Base-by-base conservation (phyloP, 2,797 vertebrate species). In the Onychomys torridus region DNA sequence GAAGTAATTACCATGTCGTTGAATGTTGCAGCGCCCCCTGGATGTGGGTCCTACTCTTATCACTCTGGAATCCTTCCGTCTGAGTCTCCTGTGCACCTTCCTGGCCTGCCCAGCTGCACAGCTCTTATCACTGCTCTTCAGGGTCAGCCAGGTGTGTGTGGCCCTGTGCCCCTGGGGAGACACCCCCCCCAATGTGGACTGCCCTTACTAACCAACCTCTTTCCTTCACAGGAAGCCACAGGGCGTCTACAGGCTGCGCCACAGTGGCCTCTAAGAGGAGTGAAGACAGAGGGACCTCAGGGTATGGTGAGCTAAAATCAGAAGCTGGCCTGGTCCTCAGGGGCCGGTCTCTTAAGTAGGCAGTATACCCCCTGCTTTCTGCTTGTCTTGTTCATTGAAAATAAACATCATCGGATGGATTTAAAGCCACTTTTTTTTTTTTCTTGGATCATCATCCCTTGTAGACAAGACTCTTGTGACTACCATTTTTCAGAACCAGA, bases 111-210 rank as follows among this genome's bases (percentile, higher is more conserved):
- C 99, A 0, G 73, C 96, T 6, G 98, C 98, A 5, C 97, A 98
- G 63, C 43, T 99, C n/a, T 21, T 99, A 91, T 99, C 98, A 0
- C 97, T 99, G 92, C 97, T 99, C 84, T 99, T 99, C 97, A 98
- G 99, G 82, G 92, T 98, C 93, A 96, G 96, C 91, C 90, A 98
- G 97, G 98, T 98, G 1, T 98, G 1, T 2, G 1, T 0, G 40
- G 9, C 5, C 52, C 59, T 23, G 40, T 21, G 32, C 59, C 17
- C 37, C 84, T 11, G 19, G 32, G 71, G 0, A 5, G 32, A 3
- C 76, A 12, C 3, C 27, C 5, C 0, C n/a, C n/a, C n/a, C n/a
- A n/a, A 52, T 2, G 0, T 8, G 14, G 29, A 23, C 4, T 0
- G 0, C 23, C 32, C 5, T 0, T 5, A 25, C 67, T 10, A 0